Evolutionary conservation across 2,797 vertebrate species (phyloP), one percentile per base, ranked within the genome.

Genomic region (Botia almorhae): DNA sequence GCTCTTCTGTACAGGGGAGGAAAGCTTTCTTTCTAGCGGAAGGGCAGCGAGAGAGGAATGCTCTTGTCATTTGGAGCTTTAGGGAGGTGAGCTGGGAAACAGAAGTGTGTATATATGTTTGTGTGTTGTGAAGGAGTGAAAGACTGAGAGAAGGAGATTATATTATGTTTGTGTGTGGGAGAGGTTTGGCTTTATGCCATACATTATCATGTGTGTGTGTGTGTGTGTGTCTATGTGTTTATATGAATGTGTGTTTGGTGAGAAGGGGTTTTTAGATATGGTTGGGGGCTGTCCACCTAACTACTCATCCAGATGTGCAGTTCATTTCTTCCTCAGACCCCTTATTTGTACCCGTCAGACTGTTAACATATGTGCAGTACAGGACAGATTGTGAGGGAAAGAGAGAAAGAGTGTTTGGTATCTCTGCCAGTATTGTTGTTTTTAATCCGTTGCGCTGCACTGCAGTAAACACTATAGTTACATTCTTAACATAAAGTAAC

Each of bases 221-320:
- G 53, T 63, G 69, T 26, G 23, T 26, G 53, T 63, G 69, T 69
- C 55, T 77, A 2, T 19, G 17, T 65, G 63, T 65, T 65, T 65
- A 12, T 43, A 43, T 19, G 50, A n/a, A 39, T 65, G 33, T 39
- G 3, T 19, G 21, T 2, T 4, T 14, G 21, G 70, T 39, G 17
- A 5, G 48, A 33, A 12, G 2, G 7, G 17, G 53, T 33, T 67
- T 53, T 65, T 53, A 17, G 50, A 73, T 51, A 58, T 74, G 10
- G 46, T 53, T 16, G 58, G 74, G 64, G 73, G 14, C 51, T 60
- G 65, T 78, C 82, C 82, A 81, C 74, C 83, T 90, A 88, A 91
- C 86, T 8, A 63, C 85, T 85, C 76, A 83, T 86, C 88, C 91
- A 92, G 91, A 92, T 92, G 91, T 90, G 85, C 72, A 74, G 65